Percentiles rank a stretch among this genome's conserved stretches.
phyloP scores from a whole-genome alignment of 2,113 vertebrate genomes.

The Casuarius casuarius region DNA sequence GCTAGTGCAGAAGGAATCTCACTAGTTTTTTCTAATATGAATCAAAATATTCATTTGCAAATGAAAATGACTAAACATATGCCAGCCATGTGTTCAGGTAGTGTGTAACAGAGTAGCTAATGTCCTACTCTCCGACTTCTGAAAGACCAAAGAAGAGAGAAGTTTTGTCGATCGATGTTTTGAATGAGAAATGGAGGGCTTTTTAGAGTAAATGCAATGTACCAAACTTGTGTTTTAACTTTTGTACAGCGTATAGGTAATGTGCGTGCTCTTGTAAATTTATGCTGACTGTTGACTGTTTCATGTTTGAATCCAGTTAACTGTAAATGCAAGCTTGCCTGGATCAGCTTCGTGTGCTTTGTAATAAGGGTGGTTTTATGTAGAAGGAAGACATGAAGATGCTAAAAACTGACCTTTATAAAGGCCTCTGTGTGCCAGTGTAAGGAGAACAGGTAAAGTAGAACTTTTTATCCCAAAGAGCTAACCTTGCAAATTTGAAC shows the following conservation, averaged over 20 bases:
- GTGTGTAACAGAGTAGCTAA: neutral
- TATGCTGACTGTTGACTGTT: neutral
- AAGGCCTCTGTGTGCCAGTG: neutral
- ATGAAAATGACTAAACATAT: neutral
- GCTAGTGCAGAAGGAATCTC: neutral
- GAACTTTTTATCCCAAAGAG: neutral
- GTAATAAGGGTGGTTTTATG: neutral
- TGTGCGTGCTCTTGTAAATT: neutral
- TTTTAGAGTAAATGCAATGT: neutral
- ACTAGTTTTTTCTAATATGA: neutral
- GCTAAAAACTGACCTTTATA: neutral
- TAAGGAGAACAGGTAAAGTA: neutral
- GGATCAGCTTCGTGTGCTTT: neutral
- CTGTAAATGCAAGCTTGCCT: neutral
- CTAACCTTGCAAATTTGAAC: neutral
- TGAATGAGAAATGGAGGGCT: neutral
- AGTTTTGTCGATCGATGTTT: neutral
- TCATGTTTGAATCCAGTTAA: neutral
- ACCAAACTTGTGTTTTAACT: neutral
- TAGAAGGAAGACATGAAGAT: neutral
- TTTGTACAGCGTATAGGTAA: neutral
- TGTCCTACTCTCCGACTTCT: fast-evolving
- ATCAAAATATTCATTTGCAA: neutral
- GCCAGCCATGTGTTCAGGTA: neutral
- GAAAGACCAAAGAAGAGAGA: neutral